These are phyloP conservation scores for Morone chrysops DNA, from an alignment of 2,113 vertebrate species.

Conservation along the genomic window DNA sequence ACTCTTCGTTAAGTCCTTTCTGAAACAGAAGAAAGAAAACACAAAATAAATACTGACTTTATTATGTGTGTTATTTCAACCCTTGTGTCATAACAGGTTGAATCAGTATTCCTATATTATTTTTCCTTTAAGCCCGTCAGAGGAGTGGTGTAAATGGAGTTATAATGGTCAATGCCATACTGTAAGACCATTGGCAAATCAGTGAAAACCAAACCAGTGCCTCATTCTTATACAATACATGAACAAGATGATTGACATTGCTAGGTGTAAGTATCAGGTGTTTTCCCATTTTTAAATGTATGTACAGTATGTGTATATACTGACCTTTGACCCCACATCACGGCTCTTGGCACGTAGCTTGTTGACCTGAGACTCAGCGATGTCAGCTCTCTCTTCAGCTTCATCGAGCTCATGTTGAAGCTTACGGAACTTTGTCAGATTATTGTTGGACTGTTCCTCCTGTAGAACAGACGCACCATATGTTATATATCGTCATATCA, in stretches of 20 bases:
- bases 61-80: slow-evolving; percentile 83
- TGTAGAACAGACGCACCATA: slow-evolving; percentile 14
- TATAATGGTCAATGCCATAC: background rate
- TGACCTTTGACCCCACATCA: slow-evolving; percentile 78
- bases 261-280: background rate
- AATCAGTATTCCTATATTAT: background rate
- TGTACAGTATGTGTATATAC: slow-evolving; percentile 12
- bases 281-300: background rate
- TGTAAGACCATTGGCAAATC: background rate
- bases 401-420: slow-evolving; percentile 81
- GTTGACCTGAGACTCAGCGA: slow-evolving; percentile 84
- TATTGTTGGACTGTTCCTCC: slow-evolving; percentile 82
- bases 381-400: slow-evolving; percentile 82
- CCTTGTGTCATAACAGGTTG: slow-evolving; percentile 79
- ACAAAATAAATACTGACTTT: slow-evolving; percentile 46
- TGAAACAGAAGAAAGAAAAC: slow-evolving; percentile 49
- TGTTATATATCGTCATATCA: background rate
- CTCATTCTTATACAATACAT: background rate
- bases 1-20: slow-evolving; percentile 82
- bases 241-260: background rate
- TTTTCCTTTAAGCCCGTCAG: background rate
- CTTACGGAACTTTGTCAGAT: slow-evolving; percentile 80
- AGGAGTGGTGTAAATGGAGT: background rate
- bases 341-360: slow-evolving; percentile 82
- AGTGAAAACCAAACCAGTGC: background rate